phyloP scores from a whole-genome alignment of 2,113 vertebrate species.

The Etheostoma cragini region DNA sequence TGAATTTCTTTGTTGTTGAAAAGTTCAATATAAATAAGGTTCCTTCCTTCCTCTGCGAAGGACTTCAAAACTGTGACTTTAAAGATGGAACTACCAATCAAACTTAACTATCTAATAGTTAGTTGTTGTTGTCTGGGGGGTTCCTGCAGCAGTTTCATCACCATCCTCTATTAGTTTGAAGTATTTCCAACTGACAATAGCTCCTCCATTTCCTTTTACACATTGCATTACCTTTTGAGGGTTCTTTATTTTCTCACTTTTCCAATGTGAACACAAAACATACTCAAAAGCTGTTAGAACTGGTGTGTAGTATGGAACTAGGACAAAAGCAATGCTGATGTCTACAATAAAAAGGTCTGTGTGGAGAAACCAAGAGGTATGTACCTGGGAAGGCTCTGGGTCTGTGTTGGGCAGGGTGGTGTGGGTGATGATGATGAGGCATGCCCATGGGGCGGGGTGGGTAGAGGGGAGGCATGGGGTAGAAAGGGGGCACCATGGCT shows the following conservation, averaged over 20 bases:
- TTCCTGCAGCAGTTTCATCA: neutral
- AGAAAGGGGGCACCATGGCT: conserved; percentile 89
- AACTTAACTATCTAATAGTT: neutral
- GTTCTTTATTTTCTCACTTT: neutral
- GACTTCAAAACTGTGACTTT: neutral
- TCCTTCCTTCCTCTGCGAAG: neutral
- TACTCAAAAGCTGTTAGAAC: neutral
- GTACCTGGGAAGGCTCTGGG: conserved; percentile 90
- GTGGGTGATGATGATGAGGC: conserved; percentile 84
- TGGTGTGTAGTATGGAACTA: neutral
- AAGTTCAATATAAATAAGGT: neutral
- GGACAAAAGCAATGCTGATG: neutral
- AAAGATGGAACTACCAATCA: neutral
- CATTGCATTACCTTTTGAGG: neutral
- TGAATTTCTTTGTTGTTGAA: neutral
- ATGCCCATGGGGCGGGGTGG: conserved; percentile 88
- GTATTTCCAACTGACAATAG: neutral
- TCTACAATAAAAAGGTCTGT: neutral
- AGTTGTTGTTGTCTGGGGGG: neutral
- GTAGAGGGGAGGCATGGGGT: conserved; percentile 88
- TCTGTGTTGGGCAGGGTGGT: conserved; percentile 84
- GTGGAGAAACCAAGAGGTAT: neutral
- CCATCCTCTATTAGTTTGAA: neutral
- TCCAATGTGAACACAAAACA: neutral
- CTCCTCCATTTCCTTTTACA: neutral